Conservation (phyloP, 1,140 invertebrate species). For the Drosophila ambigua region DNA sequence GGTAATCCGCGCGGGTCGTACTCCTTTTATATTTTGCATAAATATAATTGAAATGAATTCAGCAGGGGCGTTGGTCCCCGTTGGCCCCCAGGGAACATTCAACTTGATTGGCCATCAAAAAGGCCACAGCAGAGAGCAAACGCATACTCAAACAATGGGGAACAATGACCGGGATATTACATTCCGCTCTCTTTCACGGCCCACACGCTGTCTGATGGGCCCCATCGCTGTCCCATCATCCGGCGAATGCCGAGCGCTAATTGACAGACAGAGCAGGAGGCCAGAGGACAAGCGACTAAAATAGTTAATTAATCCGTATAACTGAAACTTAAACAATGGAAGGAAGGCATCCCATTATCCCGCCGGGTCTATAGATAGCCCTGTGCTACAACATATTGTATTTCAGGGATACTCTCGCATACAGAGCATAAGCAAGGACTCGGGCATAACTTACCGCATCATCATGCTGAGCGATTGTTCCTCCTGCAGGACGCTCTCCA, state of each 20-base stretch:
- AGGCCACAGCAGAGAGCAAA: slow-evolving; percentile 19
- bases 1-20: too few species aligned
- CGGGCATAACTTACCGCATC: slow-evolving; percentile 88
- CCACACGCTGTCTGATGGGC: too few species aligned
- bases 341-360: too few species aligned
- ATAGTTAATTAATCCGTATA: slow-evolving; percentile 71
- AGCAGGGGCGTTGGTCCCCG: too few species aligned
- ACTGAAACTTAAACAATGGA: slow-evolving; percentile 63
- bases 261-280: slow-evolving; percentile 26
- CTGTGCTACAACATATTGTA: not conserved
- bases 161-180: slow-evolving; percentile 47
- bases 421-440: slow-evolving; percentile 45
- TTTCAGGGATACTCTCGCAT: too few species aligned
- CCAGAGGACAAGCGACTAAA: slow-evolving; percentile 39
- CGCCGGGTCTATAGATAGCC: slow-evolving; percentile 1
- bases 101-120: slow-evolving; percentile 43
- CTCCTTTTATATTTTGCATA: too few species aligned
- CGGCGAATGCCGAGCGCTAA: slow-evolving; percentile 19
- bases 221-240: too few species aligned
- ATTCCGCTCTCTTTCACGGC: slow-evolving; percentile 40
- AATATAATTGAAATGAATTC: too few species aligned
- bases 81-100: not conserved
- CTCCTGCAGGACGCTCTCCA: slow-evolving; percentile 97
- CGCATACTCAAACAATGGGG: slow-evolving; percentile 19
- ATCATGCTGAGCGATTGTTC: slow-evolving; percentile 98